phyloP scores from a whole-genome alignment of 2,888 invertebrate genomes.

The Heliconius charithonia region DNA sequence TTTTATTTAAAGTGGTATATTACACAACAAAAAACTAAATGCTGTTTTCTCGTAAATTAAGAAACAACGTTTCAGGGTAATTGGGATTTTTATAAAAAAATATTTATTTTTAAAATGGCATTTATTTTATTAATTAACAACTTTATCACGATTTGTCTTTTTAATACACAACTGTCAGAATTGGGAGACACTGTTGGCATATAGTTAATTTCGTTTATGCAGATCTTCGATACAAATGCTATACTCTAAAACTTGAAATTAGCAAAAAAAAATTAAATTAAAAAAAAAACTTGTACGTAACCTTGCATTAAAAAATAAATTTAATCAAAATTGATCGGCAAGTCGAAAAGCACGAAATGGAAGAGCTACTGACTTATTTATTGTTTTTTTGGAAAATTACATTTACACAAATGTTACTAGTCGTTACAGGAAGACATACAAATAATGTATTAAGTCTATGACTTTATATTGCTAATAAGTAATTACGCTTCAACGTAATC shows the following conservation, averaged over 20 bases:
- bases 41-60: too few relatives aligned
- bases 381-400: neutral
- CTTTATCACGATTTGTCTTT: slow-evolving; percentile 81
- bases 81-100: slow-evolving; percentile 16
- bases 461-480: neutral
- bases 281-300: neutral
- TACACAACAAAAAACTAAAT: too few relatives aligned
- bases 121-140: slow-evolving; percentile 74
- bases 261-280: neutral
- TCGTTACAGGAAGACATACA: neutral
- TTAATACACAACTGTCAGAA: slow-evolving; percentile 72
- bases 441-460: neutral
- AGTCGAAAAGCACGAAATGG: neutral
- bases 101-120: slow-evolving; percentile 44
- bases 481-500: neutral
- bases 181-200: slow-evolving; percentile 49
- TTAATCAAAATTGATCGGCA: neutral
- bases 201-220: neutral
- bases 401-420: neutral
- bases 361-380: neutral
- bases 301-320: neutral
- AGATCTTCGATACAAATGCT: neutral
- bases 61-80: too few relatives aligned
- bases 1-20: too few relatives aligned
- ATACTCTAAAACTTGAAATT: neutral